phyloP scores from a whole-genome alignment of 1,140 invertebrate genomes.

The Radopholus similis region DNA sequence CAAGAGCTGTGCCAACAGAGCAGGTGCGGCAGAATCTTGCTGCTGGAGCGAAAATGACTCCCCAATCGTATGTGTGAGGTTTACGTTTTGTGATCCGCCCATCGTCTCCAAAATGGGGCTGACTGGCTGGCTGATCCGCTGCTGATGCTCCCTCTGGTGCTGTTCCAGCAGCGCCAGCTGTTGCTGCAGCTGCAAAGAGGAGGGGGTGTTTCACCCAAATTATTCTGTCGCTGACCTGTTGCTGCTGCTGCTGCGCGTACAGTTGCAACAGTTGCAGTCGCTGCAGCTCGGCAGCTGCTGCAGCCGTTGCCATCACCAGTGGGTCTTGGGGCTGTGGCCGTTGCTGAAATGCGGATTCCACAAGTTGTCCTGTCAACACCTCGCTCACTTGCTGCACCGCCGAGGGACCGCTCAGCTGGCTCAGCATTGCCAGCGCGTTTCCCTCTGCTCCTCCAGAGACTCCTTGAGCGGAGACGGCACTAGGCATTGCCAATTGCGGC shows the following conservation, averaged over 20 bases:
- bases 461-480: too few species aligned
- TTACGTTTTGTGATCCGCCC: neutral
- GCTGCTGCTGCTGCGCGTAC: conserved; percentile 16
- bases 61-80: neutral
- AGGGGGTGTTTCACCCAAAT: neutral
- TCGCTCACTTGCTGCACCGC: too few species aligned
- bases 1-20: neutral
- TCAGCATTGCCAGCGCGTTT: too few species aligned
- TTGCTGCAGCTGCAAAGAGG: neutral
- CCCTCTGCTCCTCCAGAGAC: too few species aligned
- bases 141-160: neutral
- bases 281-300: conserved; percentile 11
- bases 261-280: conserved; percentile 11
- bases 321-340: neutral
- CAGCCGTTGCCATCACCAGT: conserved; percentile 2
- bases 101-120: neutral
- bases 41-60: neutral
- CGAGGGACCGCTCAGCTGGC: too few species aligned
- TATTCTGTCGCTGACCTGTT: neutral
- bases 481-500: too few species aligned
- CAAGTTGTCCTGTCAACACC: too few species aligned
- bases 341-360: neutral
- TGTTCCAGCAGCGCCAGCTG: neutral
- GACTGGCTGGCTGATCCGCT: neutral
- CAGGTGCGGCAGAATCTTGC: neutral